Base-by-base conservation (phyloP, 2,888 invertebrate genomes). In the Cerceris ruficornis region DNA sequence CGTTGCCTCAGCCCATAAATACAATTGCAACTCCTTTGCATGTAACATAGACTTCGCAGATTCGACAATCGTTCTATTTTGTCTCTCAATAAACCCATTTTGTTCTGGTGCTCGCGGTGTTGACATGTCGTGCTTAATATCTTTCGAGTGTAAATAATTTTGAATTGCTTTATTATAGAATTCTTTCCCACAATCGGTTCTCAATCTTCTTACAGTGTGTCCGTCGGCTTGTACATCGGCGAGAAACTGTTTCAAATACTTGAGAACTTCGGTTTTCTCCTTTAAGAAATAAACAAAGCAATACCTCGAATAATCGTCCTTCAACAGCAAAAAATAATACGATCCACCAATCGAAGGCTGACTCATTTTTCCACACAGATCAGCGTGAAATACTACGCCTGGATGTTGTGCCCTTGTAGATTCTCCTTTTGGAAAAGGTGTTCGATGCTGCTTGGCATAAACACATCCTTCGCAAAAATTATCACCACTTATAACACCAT, bases 1-100 rank as follows among this genome's bases (percentile, higher is more conserved):
- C 13, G 39, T 41, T n/a, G 62, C 69, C 57, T 69, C 69, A 2
- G 57, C 69, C 62, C 62, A 69, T 6, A 62, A 17, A 7, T 55
- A 7, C 28, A 14, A 28, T 5, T 39, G 55, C 6, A 69, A 9
- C 1, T 57, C 39, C 9, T 46, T 55, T 14, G 55, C 61, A 4
- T 46, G 13, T 8, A 62, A 6, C 62, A 69, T 55, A 6, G 55
- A 55, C 2, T 57, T 17, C 6, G 69, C 57, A n/a, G 17, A 14
- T 17, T 69, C 69, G 7, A 69, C 61, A 6, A 62, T 39, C 13
- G 62, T 50, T 39, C 54, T 14, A 15, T 55, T 70, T 43, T 70
- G 39, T 2, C 69, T 46, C 17, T 70, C 69, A 13, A 41, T 9
- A 39, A 5, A 5, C 0, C 52, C 64, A 50, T 64, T 64, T 4